phyloP scores from a whole-genome alignment of 2,113 vertebrate species.

The Forbesichthys agassizii region DNA sequence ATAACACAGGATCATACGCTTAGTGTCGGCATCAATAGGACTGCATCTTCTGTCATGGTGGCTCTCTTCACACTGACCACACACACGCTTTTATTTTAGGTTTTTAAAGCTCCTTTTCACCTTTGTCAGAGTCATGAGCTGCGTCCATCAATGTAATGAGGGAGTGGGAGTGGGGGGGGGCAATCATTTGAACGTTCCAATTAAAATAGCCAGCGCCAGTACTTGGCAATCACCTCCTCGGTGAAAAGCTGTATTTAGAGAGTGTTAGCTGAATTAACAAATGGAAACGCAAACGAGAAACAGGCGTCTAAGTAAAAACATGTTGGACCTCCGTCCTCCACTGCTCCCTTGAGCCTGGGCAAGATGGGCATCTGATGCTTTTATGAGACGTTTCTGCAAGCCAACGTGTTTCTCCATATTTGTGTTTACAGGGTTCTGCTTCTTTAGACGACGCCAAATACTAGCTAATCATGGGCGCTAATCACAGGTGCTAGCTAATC shows the following conservation, averaged over 20 bases:
- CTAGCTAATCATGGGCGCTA: constrained; percentile 58
- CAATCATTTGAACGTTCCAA: constrained; percentile 23
- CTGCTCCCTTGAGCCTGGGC: constrained; percentile 9
- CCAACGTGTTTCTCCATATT: constrained; percentile 49
- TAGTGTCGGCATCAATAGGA: constrained; percentile 54
- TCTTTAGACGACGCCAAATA: constrained; percentile 54
- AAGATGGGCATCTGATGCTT: neutral
- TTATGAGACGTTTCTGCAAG: constrained; percentile 29
- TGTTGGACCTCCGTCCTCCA: neutral
- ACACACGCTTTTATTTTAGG: constrained; percentile 4
- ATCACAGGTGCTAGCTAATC: no score
- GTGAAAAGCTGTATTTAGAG: constrained; percentile 44
- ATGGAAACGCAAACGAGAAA: constrained; percentile 55
- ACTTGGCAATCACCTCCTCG: constrained; percentile 50
- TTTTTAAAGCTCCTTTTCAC: constrained; percentile 9
- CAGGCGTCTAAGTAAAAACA: constrained; percentile 48
- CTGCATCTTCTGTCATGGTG: constrained; percentile 44
- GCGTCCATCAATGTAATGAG: constrained; percentile 27
- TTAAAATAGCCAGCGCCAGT: constrained; percentile 45
- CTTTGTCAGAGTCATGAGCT: constrained; percentile 34
- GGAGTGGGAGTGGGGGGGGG: neutral
- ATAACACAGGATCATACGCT: constrained; percentile 62
- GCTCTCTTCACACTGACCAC: constrained; percentile 3
- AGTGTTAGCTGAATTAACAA: constrained; percentile 68
- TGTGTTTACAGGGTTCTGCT: constrained; percentile 59